Percentiles rank a stretch among this genome's conserved stretches.
Conservation (phyloP, 2,113 vertebrate genomes). For the Thamnophis sirtalis region DNA sequence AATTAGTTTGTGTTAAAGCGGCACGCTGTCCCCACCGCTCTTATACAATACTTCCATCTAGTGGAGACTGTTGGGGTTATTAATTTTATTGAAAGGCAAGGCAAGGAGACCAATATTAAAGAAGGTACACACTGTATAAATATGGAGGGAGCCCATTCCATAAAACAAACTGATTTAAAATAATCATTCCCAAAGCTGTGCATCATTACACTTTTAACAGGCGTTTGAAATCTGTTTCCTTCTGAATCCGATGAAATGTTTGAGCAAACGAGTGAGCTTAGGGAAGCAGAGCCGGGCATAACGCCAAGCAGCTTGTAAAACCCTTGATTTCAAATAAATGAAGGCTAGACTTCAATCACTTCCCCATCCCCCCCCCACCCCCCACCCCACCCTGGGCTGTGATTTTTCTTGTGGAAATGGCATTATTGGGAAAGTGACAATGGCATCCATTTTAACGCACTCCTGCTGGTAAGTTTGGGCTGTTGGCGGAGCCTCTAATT, state of each 20-base stretch:
- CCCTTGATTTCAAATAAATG: constrained; percentile 4
- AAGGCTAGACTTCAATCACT: not conserved
- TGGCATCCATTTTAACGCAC: constrained; percentile 23
- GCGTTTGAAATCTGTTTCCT: not conserved
- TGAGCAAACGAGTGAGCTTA: not conserved
- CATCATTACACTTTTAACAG: constrained; percentile 15
- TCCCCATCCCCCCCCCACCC: not conserved
- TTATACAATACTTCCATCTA: constrained; percentile 79
- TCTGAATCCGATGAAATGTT: not conserved
- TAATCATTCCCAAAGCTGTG: constrained; percentile 23
- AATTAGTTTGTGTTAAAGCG: constrained; percentile 66
- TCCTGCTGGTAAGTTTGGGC: constrained; percentile 5
- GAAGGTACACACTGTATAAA: not conserved
- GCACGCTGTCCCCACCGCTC: not conserved
- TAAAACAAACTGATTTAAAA: constrained; percentile 35
- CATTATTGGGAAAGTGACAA: not conserved
- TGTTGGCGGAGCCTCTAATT: not conserved
- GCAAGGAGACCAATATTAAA: constrained; percentile 1
- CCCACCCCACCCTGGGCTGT: not conserved
- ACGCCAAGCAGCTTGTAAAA: not conserved
- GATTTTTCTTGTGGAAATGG: constrained; percentile 4
- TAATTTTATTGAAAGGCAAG: constrained; percentile 1
- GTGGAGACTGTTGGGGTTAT: constrained; percentile 52
- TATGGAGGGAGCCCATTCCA: constrained; percentile 41
- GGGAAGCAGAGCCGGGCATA: constrained; percentile 3